Conservation (phyloP, 2,113 vertebrate species). For the Ivindomyrus marchei region DNA sequence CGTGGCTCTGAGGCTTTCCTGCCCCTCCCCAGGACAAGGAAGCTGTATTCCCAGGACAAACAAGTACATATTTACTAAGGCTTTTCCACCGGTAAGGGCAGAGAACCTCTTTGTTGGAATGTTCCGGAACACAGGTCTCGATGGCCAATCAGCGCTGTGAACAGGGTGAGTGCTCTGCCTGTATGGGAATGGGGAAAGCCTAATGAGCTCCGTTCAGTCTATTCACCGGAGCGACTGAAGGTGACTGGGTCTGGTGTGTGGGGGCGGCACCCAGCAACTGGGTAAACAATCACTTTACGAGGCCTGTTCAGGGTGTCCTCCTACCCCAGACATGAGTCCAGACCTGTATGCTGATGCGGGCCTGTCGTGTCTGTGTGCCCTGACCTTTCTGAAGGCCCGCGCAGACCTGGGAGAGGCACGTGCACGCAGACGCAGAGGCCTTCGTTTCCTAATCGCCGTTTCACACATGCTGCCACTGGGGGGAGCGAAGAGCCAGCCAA, state of each 20-base stretch:
- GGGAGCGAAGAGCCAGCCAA: background rate
- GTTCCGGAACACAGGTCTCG: background rate
- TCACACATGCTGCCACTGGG: background rate
- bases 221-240: background rate
- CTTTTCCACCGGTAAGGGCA: conserved; percentile 27
- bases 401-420: background rate
- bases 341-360: background rate
- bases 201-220: too few relatives aligned
- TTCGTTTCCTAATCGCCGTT: background rate
- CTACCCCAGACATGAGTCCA: background rate
- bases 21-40: conserved; percentile 49
- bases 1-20: conserved; percentile 40
- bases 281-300: background rate
- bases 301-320: background rate
- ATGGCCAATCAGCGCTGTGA: background rate
- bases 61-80: conserved; percentile 65
- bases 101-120: conserved; percentile 25
- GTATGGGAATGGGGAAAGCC: background rate
- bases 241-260: background rate
- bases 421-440: background rate
- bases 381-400: background rate
- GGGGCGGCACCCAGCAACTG: background rate
- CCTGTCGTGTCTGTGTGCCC: background rate
- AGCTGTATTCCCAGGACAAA: conserved; percentile 67
- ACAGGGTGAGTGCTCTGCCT: background rate